Percentiles rank a stretch among this genome's conserved stretches.
phyloP scores from a whole-genome alignment of 2,797 vertebrate genomes.

The Chaenodraco wilsoni region DNA sequence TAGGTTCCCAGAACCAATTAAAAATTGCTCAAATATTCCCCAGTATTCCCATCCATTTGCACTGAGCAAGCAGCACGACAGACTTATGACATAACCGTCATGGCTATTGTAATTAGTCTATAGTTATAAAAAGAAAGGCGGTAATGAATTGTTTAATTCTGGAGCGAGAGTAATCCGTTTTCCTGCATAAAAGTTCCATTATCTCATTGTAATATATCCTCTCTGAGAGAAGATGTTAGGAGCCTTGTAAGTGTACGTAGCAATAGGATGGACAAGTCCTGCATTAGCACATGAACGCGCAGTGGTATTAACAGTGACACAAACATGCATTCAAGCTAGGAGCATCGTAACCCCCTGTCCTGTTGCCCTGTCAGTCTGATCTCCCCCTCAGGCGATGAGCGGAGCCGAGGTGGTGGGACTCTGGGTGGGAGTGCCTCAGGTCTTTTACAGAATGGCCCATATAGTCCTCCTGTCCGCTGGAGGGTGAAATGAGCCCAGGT shows the following conservation, averaged over 20 bases:
- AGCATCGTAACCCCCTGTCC: slow-evolving; percentile 70
- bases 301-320: slow-evolving; percentile 50
- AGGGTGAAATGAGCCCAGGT: slow-evolving; percentile 86
- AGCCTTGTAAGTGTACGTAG: slow-evolving; percentile 33
- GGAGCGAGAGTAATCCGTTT: slow-evolving; percentile 73
- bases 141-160: slow-evolving; percentile 81
- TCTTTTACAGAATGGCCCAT: slow-evolving; percentile 74
- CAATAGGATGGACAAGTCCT: slow-evolving; percentile 57
- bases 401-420: slow-evolving; percentile 63
- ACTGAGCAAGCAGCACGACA: slow-evolving; percentile 70
- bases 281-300: slow-evolving; percentile 47
- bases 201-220: slow-evolving; percentile 63
- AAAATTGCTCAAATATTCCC: slow-evolving; percentile 59
- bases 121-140: slow-evolving; percentile 80
- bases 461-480: slow-evolving; percentile 78
- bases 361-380: slow-evolving; percentile 74
- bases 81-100: slow-evolving; percentile 74
- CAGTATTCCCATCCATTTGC: slow-evolving; percentile 69
- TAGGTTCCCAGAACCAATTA: slow-evolving; percentile 66
- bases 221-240: slow-evolving; percentile 46
- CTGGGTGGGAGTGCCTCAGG: slow-evolving; percentile 71
- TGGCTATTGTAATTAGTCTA: slow-evolving; percentile 77
- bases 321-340: slow-evolving; percentile 37
- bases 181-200: slow-evolving; percentile 69
- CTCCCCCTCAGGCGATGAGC: slow-evolving; percentile 63